Evolutionary conservation across 2,797 vertebrate genomes (phyloP).

Genomic region (Phyllotis vaccarum): DNA sequence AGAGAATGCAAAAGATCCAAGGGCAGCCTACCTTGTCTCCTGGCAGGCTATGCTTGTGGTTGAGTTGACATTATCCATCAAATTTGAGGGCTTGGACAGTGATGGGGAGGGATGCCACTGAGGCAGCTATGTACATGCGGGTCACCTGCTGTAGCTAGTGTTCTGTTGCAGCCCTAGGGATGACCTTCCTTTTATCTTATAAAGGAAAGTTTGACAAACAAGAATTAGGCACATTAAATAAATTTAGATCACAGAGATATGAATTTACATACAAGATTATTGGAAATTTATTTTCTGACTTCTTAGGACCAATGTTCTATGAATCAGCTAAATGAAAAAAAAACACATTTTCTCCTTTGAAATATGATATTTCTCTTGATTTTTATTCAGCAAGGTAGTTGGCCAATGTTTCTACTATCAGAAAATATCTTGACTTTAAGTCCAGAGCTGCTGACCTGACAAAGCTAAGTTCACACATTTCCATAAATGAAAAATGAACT

Average conservation of each 20-base stretch:
- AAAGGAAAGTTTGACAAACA: not conserved
- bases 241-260: not conserved
- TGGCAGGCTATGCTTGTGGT: too few species aligned
- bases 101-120: too few species aligned
- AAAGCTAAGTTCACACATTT: constrained; percentile 61
- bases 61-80: too few species aligned
- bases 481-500: constrained; percentile 52
- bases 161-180: not conserved
- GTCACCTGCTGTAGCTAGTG: rapidly evolving
- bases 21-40: not conserved
- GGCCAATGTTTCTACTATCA: constrained; percentile 69
- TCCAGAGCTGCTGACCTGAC: constrained; percentile 65
- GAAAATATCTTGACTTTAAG: constrained; percentile 58
- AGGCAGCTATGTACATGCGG: too few species aligned
- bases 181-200: not conserved
- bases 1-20: not conserved
- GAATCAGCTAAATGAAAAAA: constrained; percentile 66
- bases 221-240: not conserved
- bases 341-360: constrained; percentile 68
- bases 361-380: constrained; percentile 67
- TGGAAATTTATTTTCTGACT: constrained; percentile 53
- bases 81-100: not conserved
- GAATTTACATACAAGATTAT: not conserved
- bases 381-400: constrained; percentile 39
- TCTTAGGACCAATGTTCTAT: not conserved